These are phyloP conservation scores for Leucozona laternaria DNA, from an alignment of 2,888 invertebrate species.

Conservation along the genomic window DNA sequence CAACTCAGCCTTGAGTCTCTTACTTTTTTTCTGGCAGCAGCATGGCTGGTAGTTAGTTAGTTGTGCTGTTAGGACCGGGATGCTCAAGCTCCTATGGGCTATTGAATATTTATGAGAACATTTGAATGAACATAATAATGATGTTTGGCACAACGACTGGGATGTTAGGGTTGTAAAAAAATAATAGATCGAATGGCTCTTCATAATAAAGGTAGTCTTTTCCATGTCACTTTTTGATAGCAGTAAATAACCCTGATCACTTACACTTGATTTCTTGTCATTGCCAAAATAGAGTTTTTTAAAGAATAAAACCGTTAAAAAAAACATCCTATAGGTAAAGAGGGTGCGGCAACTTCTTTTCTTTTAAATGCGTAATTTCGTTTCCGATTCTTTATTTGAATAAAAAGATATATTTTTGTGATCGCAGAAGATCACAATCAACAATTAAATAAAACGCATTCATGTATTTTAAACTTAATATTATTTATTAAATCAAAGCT, in stretches of 20 bases:
- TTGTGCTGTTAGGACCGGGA: background rate
- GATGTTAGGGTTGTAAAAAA: background rate
- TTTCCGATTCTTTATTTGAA: too few relatives aligned
- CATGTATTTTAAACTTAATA: too few relatives aligned
- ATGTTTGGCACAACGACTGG: conserved; percentile 21
- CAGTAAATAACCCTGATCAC: background rate
- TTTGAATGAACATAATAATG: conserved; percentile 55
- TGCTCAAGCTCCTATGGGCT: conserved; percentile 6
- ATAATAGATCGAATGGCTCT: background rate
- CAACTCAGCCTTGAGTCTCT: background rate
- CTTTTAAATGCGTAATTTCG: too few relatives aligned
- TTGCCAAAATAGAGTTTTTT: background rate
- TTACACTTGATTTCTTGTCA: background rate
- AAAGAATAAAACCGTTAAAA: too few relatives aligned
- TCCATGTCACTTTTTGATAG: conserved; percentile 6
- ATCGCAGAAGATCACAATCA: too few relatives aligned
- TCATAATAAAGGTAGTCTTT: background rate
- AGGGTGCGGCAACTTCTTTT: too few relatives aligned
- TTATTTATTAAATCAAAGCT: too few relatives aligned
- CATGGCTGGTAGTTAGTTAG: conserved; percentile 1
- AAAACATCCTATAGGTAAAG: too few relatives aligned
- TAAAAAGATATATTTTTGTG: too few relatives aligned
- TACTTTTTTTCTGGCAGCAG: conserved; percentile 2
- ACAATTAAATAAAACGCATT: too few relatives aligned
- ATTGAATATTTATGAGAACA: conserved; percentile 66